Conservation (phyloP, 2,113 vertebrate species). For the Saccopteryx bilineata region DNA sequence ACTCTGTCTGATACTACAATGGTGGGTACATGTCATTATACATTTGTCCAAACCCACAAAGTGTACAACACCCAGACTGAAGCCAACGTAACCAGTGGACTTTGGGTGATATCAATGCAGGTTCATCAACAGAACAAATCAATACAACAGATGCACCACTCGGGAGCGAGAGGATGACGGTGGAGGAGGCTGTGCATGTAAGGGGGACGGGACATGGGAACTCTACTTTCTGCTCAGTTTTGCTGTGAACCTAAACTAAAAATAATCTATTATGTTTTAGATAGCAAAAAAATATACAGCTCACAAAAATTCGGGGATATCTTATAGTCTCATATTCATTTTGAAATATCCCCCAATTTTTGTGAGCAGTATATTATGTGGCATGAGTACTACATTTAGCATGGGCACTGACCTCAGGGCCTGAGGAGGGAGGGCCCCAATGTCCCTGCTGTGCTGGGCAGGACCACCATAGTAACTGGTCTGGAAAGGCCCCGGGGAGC, state of each 20-base stretch:
- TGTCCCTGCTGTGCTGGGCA: neutral
- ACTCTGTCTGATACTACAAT: neutral
- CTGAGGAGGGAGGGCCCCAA: neutral
- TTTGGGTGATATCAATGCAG: fast-evolving
- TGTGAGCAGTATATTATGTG: neutral
- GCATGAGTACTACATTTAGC: neutral
- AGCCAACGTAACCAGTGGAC: neutral
- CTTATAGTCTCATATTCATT: too few species aligned
- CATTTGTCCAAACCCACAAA: neutral
- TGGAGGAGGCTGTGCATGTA: fast-evolving
- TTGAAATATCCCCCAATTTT: too few species aligned
- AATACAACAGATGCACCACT: fast-evolving
- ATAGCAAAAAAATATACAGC: neutral
- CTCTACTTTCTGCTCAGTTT: neutral
- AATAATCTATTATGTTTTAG: neutral
- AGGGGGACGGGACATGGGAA: neutral
- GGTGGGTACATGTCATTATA: neutral
- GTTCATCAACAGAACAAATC: neutral
- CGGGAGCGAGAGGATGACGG: fast-evolving
- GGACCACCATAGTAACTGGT: neutral
- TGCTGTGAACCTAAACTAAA: neutral
- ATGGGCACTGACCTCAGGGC: fast-evolving
- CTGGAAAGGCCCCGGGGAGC: neutral
- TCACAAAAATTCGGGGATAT: too few species aligned
- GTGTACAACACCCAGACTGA: neutral